Evolutionary conservation across 2,888 invertebrate species (phyloP), one percentile per base, ranked within the genome.

Genomic region (Agelastica alni): DNA sequence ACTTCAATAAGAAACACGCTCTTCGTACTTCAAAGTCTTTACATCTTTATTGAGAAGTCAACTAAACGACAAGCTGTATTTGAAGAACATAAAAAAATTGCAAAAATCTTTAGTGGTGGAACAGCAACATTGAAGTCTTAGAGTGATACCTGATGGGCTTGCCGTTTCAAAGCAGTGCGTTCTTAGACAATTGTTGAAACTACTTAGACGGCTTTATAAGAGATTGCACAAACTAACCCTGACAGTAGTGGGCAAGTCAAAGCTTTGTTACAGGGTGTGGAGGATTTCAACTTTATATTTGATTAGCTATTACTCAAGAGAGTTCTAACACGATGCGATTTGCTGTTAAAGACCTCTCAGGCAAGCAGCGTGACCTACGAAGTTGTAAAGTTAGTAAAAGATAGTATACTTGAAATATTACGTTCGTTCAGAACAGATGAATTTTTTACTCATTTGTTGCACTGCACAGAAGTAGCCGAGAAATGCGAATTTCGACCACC

Each of bases 351-450:
- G 32, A 41, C 31, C 2, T 26, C 42, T 13, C 41, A 49, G 41
- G 16, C 31, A 32, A 49, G 49, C 49, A 49, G 34, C 42, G 26
- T 49, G 13, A 49, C 49, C 32, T 49, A 42, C 10, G 41, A 49
- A 49, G 48, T 49, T 31, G 20, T 41, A 16, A 49, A 41, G 31
- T 41, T 31, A 18, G 31, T 41, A 41, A 49, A 49, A 41, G 20
- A 13, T n/a, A 30, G 30, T 9, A 30, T 10, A 9, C 30, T 30
- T 7, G 2, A 30, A 44, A 31, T 44, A 2, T 39, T 26, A 17
- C 37, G 28, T 28, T 48, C 37, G 10, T 48, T 37, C 18, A 39
- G 30, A 48, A 17, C 16, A 39, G 39, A 39, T 17, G 18, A 39
- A 17, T 16, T 48, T 30, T 48, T 48, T 17, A 14, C 18, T 30